Percentiles rank a stretch among this genome's conserved stretches.
phyloP scores from a whole-genome alignment of 1,140 invertebrate species.

The Drosophila malerkotliana region DNA sequence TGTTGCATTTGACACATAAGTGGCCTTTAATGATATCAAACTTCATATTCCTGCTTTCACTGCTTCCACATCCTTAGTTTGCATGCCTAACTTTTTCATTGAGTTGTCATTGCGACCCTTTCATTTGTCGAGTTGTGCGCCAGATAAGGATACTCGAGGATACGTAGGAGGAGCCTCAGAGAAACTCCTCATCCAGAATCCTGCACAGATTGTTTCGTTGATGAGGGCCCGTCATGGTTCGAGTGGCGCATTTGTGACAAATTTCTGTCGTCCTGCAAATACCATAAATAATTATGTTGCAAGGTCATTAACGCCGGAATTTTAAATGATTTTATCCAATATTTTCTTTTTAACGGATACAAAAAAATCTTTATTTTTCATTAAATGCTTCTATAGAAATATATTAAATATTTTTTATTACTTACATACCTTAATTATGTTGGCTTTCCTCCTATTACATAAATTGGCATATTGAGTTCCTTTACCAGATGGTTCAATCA shows the following conservation, averaged over 20 bases:
- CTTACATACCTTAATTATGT: too few species aligned
- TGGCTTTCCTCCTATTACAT: too few species aligned
- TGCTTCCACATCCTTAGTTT: slow-evolving; percentile 54
- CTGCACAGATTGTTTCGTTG: slow-evolving; percentile 8
- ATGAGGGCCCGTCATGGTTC: slow-evolving; percentile 17
- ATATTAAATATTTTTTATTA: too few species aligned
- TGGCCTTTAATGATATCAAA: slow-evolving; percentile 77
- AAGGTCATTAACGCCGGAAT: slow-evolving; percentile 30
- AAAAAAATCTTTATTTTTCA: too few species aligned
- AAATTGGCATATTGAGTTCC: background rate
- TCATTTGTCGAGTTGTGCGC: slow-evolving; percentile 56
- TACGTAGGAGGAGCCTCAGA: background rate
- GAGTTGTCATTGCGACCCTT: slow-evolving; percentile 63
- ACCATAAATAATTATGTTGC: slow-evolving; percentile 19
- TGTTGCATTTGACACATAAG: slow-evolving; percentile 75
- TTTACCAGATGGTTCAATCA: slow-evolving; percentile 30
- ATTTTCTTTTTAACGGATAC: too few species aligned
- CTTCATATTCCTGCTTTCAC: slow-evolving; percentile 57
- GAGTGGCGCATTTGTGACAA: slow-evolving; percentile 32
- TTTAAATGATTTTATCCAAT: too few species aligned
- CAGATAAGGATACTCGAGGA: slow-evolving; percentile 46
- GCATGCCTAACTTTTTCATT: slow-evolving; percentile 71
- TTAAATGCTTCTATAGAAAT: too few species aligned
- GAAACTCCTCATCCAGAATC: slow-evolving; percentile 12
- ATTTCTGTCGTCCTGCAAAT: slow-evolving; percentile 12